phyloP scores from a whole-genome alignment of 2,888 invertebrate species.

The Drosophila conformis region DNA sequence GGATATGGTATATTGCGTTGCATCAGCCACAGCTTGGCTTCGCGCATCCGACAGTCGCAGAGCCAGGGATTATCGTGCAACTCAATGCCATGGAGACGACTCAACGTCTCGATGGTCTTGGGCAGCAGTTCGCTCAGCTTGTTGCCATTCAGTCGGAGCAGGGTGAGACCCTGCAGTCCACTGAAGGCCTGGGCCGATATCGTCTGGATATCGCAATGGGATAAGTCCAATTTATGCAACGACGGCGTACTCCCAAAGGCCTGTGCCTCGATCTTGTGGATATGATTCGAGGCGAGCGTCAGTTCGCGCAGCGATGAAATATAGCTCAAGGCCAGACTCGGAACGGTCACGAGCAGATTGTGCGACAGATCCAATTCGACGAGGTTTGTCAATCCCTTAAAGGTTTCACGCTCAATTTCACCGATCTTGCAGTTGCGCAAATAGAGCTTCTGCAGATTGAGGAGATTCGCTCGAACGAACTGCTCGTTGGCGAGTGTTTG shows the following conservation, averaged over 20 bases:
- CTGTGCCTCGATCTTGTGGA: conserved; percentile 91
- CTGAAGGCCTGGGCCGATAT: conserved; percentile 92
- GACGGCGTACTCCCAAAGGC: conserved; percentile 91
- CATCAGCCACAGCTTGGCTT: conserved; percentile 92
- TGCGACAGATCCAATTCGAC: conserved; percentile 95
- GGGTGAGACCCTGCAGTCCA: conserved; percentile 90
- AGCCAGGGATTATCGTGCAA: conserved; percentile 95
- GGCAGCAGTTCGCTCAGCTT: conserved; percentile 90
- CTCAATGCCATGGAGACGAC: conserved; percentile 91
- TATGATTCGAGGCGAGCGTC: conserved; percentile 92
- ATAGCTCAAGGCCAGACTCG: conserved; percentile 91
- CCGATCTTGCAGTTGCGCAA: conserved; percentile 93
- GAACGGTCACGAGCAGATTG: conserved; percentile 92
- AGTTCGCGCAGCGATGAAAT: conserved; percentile 93
- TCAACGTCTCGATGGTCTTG: conserved; percentile 90
- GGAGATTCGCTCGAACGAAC: conserved; percentile 91
- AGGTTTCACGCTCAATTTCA: conserved; percentile 93
- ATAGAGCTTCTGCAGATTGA: conserved; percentile 94
- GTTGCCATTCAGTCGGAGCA: conserved; percentile 93
- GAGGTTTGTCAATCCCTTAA: conserved; percentile 94
- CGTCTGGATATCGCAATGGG: conserved; percentile 92
- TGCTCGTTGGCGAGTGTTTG: conserved; percentile 93
- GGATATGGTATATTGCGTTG: conserved; percentile 91
- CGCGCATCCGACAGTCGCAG: conserved; percentile 93
- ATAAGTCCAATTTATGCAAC: conserved; percentile 93